phyloP scores from a whole-genome alignment of 2,888 invertebrate genomes.

The Polyommatus icarus region DNA sequence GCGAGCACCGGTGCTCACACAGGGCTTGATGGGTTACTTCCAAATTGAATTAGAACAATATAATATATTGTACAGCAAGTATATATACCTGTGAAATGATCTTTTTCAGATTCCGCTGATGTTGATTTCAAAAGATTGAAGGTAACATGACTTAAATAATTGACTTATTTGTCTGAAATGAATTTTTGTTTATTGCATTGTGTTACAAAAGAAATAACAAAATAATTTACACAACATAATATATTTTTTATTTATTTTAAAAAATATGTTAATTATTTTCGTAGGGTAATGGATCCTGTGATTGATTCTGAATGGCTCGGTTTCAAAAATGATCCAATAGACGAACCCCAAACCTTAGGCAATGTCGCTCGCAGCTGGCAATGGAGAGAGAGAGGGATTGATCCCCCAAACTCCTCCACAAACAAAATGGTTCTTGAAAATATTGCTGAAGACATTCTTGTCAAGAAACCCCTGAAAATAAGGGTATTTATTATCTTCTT shows the following conservation, averaged over 20 bases:
- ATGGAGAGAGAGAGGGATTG: constrained; percentile 68
- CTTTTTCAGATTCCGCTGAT: constrained; percentile 17
- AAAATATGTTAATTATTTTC: constrained; percentile 6
- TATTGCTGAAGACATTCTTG: constrained; percentile 83
- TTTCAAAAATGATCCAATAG: constrained; percentile 65
- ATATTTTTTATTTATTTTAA: neutral
- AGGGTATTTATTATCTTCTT: constrained; percentile 67
- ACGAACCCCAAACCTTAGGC: constrained; percentile 60
- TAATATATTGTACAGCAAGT: too few species aligned
- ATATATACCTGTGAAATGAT: neutral
- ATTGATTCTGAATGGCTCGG: constrained; percentile 69
- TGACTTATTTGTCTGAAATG: neutral
- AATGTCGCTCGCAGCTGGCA: constrained; percentile 72
- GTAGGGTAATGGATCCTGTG: constrained; percentile 67
- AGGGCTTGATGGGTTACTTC: too few species aligned
- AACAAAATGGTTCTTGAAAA: constrained; percentile 80
- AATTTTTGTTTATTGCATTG: neutral
- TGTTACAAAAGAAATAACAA: neutral
- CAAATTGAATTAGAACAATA: too few species aligned
- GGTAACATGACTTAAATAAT: neutral
- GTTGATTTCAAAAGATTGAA: constrained; percentile 20
- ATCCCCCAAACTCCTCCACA: constrained; percentile 60
- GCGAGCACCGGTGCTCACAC: too few species aligned
- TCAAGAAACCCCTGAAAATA: constrained; percentile 81
- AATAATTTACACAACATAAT: neutral